Percentiles rank a stretch among this genome's conserved stretches.
These are phyloP conservation scores for Drosophila meridionalis DNA, from an alignment of 2,888 invertebrate species.

Conservation along the genomic window DNA sequence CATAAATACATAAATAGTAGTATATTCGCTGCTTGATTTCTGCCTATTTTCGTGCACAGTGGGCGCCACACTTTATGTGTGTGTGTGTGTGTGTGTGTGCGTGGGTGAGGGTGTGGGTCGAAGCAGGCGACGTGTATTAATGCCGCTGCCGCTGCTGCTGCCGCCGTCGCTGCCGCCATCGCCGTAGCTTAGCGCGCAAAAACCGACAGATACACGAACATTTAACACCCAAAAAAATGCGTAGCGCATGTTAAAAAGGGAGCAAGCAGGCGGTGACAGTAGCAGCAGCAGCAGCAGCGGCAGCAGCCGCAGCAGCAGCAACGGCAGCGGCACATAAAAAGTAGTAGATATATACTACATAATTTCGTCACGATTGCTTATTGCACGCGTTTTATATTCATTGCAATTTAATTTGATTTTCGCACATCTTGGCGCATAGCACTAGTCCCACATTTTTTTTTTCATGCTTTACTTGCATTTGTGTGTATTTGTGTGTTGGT, in stretches of 20 bases:
- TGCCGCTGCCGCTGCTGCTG: constrained; percentile 56
- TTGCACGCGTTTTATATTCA: constrained; percentile 22
- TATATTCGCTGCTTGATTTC: constrained; percentile 65
- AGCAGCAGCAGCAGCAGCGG: constrained; percentile 15
- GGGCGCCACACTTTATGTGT: constrained; percentile 30
- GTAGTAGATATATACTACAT: constrained; percentile 21
- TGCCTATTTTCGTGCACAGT: constrained; percentile 63
- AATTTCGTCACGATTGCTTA: constrained; percentile 15
- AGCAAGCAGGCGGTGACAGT: constrained; percentile 37
- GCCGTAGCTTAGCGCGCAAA: constrained; percentile 71
- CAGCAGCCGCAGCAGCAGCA: constrained; percentile 15
- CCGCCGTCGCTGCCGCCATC: constrained; percentile 37
- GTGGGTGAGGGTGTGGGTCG: constrained; percentile 27
- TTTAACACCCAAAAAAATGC: constrained; percentile 80
- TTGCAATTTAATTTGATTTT: constrained; percentile 45
- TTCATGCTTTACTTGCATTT: constrained; percentile 21
- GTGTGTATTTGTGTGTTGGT: constrained; percentile 39
- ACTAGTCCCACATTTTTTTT: constrained; percentile 40
- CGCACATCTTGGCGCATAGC: constrained; percentile 26
- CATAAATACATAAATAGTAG: constrained; percentile 70
- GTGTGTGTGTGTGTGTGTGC: constrained; percentile 19
- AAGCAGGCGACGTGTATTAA: constrained; percentile 70
- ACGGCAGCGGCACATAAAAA: constrained; percentile 23
- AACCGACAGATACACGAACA: constrained; percentile 82
- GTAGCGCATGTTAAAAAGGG: constrained; percentile 75